A percentile compares a stretch with the other conserved stretches of the same genome.
These are phyloP conservation scores for Nephrotoma appendiculata DNA, from an alignment of 2,888 invertebrate species.

Conservation along the genomic window DNA sequence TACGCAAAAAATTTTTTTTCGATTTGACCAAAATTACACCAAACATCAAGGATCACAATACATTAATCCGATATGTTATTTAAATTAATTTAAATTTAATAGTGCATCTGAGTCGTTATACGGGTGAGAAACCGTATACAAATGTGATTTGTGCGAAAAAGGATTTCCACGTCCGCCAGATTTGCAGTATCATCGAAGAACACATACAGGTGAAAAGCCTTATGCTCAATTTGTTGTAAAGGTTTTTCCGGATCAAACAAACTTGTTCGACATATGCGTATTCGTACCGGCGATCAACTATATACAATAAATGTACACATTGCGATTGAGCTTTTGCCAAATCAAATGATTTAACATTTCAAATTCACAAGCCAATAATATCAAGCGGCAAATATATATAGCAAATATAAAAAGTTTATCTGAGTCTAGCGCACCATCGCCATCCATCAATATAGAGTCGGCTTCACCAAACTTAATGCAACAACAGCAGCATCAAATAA, in stretches of 20 bases:
- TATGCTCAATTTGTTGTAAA: conserved; percentile 25
- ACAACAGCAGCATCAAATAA: not conserved
- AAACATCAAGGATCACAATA: not conserved
- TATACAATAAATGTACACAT: conserved; percentile 44
- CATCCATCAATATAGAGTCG: not conserved
- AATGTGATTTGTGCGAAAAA: conserved; percentile 46
- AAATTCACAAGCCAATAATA: conserved; percentile 31
- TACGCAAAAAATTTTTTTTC: conserved; percentile 8
- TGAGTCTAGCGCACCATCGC: not conserved
- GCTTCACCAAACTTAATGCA: not conserved
- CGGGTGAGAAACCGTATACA: conserved; percentile 49
- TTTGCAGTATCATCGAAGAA: conserved; percentile 43
- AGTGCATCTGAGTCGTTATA: conserved; percentile 52
- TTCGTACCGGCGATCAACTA: conserved; percentile 38
- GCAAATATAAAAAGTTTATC: not conserved
- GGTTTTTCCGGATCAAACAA: conserved; percentile 44
- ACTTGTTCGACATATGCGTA: conserved; percentile 44
- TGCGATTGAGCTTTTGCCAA: conserved; percentile 44
- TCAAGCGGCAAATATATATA: too few relatives aligned
- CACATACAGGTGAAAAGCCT: conserved; percentile 46
- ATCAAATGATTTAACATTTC: conserved; percentile 54
- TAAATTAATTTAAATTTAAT: conserved; percentile 39
- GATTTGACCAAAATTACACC: conserved; percentile 7
- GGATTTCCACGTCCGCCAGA: conserved; percentile 48
- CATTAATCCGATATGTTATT: conserved; percentile 2